These are phyloP conservation scores for Ormyrus labotus DNA, from an alignment of 2,888 invertebrate species.

Conservation along the genomic window DNA sequence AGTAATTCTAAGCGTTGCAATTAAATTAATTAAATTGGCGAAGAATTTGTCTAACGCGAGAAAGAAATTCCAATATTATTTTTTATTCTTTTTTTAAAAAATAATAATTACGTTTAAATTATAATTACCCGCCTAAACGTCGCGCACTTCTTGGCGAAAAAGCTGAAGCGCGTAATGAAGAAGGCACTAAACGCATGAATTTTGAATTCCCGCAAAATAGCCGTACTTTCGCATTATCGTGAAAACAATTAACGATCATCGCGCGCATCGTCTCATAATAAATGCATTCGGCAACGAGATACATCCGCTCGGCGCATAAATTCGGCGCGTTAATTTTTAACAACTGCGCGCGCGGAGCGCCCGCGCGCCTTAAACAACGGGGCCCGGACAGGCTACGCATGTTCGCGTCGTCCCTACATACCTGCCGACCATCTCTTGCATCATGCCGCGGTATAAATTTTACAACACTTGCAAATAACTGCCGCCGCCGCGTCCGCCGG, in stretches of 20 bases:
- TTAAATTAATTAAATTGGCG: no score
- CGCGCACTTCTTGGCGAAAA: no score
- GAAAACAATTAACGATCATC: constrained; percentile 13
- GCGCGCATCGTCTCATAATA: constrained; percentile 5
- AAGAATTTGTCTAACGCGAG: no score
- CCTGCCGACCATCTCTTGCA: constrained; percentile 56
- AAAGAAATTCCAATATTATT: no score
- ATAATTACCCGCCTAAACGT: no score
- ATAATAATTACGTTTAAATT: no score
- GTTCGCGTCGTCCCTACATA: constrained; percentile 53
- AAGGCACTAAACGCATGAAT: no score
- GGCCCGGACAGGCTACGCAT: constrained; percentile 67
- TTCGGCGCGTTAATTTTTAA: constrained; percentile 40
- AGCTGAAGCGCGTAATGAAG: no score
- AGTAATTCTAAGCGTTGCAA: no score
- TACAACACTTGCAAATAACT: constrained; percentile 70
- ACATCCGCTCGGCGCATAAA: constrained; percentile 7
- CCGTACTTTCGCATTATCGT: not conserved
- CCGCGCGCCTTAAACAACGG: constrained; percentile 48
- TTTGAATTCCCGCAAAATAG: no score
- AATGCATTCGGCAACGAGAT: constrained; percentile 3
- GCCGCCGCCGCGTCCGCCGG: constrained; percentile 59
- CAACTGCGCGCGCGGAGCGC: not conserved
- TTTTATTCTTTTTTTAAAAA: no score
- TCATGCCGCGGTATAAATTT: constrained; percentile 67